Base-by-base conservation (phyloP, 2,888 invertebrate species). In the Lasioglossum villosulum region DNA sequence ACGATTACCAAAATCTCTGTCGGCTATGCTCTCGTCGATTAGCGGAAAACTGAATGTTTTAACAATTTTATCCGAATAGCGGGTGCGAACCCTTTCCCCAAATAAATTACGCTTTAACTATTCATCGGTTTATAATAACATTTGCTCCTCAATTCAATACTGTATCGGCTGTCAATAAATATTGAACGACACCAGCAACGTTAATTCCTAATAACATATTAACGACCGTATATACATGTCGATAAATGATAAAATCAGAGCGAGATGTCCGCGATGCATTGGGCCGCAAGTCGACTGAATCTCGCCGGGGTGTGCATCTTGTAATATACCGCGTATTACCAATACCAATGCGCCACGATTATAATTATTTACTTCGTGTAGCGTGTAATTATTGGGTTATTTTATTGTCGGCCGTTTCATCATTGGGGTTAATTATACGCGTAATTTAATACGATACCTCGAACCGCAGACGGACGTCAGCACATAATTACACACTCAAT, bases 341-440 rank as follows among this genome's bases (percentile, higher is more conserved):
- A 59, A 30, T 75, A 83, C 76, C 39, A 48, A 82, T 82, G 27
- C 12, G 6, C 1, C 59, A 23, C 34, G 66, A 66, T 12, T 79
- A 23, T 45, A 63, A 30, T 71, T 74, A 75, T 75, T 73, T 76
- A 48, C 30, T 27, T 14, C 56, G 48, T 23, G 10, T n/a, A 66
- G 19, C 34, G 39, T 5, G 34, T 78, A 82, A 84, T 78, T 78
- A 74, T 74, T 39, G 27, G 70, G n/a, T 39, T 78, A 70, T 82
- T 82, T 78, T 48, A 72, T 73, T 48, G 23, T 23, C 48, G 73
- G 48, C 42, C 68, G 48, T 59, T 84, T 71, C 70, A 82, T 42
- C 59, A 10, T n/a, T 23, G 52, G 10, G 23, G 42, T 45, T 37
- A 66, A 66, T 34, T 71, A 71, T 5, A 23, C 10, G 16, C n/a